Base-by-base conservation (phyloP, 2,888 invertebrate species). In the Drosophila tanythrix region DNA sequence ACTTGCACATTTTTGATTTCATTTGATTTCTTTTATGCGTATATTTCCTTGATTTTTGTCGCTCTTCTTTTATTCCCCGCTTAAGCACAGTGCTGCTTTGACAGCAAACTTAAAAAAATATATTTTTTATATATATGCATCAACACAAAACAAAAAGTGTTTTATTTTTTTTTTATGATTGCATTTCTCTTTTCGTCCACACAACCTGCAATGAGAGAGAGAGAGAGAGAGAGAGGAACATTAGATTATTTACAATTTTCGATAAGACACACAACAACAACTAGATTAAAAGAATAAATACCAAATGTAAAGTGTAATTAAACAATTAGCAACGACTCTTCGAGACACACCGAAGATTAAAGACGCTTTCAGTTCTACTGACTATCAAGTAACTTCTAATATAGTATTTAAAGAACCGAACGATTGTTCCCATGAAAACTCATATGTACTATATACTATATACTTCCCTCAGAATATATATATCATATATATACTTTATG, bases 141-240 rank as follows among this genome's bases (percentile, higher is more conserved):
- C 40, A 52, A 29, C 78, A 78, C 75, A 58, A 75, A 72, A 78
- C 63, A 71, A 79, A 78, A 74, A 71, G 35, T 46, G 10, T 60
- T 48, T 66, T 59, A 25, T 35, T 48, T 4, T 55, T 51, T 48
- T 27, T 3, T 8, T 62, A n/a, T 5, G 11, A 58, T 52, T 13
- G 15, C 1, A 21, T 52, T 65, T 36, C 38, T 21, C 55, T 53
- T 38, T 53, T 27, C 58, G 55, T 52, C 65, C 70, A 51, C n/a
- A 65, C 59, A 68, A 78, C 52, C 80, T 81, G 78, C 53, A 77
- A 81, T 61, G 61, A 64, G 36, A 76, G 31, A 51, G 18, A 64
- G 43, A n/a, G 25, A 56, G 7, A 18, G 2, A n/a, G 51, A 21
- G 35, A 35, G 21, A 43, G 29, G 58, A 62, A 15, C 67, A 64